Evolutionary conservation across 2,797 vertebrate genomes (phyloP).

Genomic region (Ctenochaetus hawaiiensis): DNA sequence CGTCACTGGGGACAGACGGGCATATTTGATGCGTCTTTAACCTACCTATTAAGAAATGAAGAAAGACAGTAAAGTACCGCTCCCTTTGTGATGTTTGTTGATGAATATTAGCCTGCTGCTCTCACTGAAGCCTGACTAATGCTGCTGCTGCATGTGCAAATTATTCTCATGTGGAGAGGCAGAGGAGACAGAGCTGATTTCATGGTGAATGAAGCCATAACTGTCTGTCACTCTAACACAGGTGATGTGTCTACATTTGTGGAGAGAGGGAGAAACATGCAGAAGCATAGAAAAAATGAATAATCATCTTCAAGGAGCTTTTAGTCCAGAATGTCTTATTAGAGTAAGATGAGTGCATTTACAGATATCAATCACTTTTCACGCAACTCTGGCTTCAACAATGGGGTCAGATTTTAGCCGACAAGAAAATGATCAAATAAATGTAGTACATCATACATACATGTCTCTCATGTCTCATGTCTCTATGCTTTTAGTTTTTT

Average conservation of each 20-base stretch:
- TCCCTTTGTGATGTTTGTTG: not conserved
- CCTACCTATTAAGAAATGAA: not conserved
- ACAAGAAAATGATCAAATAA: not conserved
- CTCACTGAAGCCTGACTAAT: slow-evolving; percentile 1
- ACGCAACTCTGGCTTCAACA: too few relatives aligned
- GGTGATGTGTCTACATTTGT: not conserved
- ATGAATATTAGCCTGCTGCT: slow-evolving; percentile 6
- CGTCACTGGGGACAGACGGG: not conserved
- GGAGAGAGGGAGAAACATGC: not conserved
- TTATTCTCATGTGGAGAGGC: not conserved
- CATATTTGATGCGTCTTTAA: not conserved
- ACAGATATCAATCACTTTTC: not conserved
- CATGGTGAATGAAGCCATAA: slow-evolving; percentile 15
- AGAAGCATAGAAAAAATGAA: not conserved
- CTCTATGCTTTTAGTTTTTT: not conserved
- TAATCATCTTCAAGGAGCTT: not conserved
- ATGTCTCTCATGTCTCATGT: not conserved
- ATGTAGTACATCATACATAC: not conserved
- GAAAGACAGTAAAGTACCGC: not conserved
- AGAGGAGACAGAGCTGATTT: slow-evolving; percentile 10
- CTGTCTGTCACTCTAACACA: not conserved
- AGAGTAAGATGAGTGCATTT: not conserved
- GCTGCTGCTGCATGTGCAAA: slow-evolving; percentile 1
- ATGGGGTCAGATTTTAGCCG: not conserved
- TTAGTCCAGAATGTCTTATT: not conserved